Evolutionary conservation across 2,888 invertebrate genomes (phyloP), one percentile per base, ranked within the genome.

Genomic region (Euplagia quadripunctaria): DNA sequence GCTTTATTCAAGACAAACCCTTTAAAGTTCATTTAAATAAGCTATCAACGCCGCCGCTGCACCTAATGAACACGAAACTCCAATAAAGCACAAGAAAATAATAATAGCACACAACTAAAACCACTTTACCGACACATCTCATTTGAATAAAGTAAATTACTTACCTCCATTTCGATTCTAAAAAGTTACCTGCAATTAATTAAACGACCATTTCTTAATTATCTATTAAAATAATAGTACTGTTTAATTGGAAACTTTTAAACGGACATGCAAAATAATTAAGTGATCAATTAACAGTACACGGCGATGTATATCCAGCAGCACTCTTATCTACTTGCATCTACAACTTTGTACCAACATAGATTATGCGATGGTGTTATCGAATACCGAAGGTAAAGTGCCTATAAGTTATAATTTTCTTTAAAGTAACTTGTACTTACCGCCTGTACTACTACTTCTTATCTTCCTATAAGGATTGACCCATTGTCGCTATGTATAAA

Each of bases 101-200:
- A 95, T 95, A 95, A 94, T 94, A 93, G 94, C 94, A 91, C 93
- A 94, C 93, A 91, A 90, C 90, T 87, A 92, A 94, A 92, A 86
- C 91, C 92, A 92, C 94, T 93, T 90, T 91, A 92, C 90, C 84
- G 88, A 90, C 91, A 90, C 88, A 85, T 89, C 94, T 94, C 92
- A 95, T 95, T 95, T 94, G 92, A 94, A 95, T 95, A 95, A 94
- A 91, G 90, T 94, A 93, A 94, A 94, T 94, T 92, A 94, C 91
- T 81, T 79, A 85, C 85, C 83, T 87, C 83, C 81, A 66, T 79
- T 84, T 90, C 89, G 89, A 91, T 92, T 91, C 85, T 88, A 89
- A 90, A 92, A 91, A 90, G 90, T 92, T 92, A 89, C 88, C 87
- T 89, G 88, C 92, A 89, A 95, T 95, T 93, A 94, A 95, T 94